phyloP scores from a whole-genome alignment of 2,888 invertebrate species.

The Empis stercorea region DNA sequence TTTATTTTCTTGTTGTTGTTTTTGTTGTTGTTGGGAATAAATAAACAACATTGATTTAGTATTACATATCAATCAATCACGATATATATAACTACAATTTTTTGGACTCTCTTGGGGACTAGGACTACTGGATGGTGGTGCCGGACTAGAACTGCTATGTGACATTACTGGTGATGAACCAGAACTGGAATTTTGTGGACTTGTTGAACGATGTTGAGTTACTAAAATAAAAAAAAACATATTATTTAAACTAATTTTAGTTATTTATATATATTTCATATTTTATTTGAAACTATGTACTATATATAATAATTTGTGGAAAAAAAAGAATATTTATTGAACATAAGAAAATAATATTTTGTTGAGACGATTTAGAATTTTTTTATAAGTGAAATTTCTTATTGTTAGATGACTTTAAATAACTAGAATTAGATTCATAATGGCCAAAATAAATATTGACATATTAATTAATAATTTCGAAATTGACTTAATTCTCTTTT shows the following conservation, averaged over 20 bases:
- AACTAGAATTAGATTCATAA: too few species aligned
- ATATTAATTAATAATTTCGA: too few species aligned
- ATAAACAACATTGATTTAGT: conserved; percentile 37
- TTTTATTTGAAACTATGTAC: too few species aligned
- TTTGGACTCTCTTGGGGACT: conserved; percentile 39
- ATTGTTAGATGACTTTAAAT: too few species aligned
- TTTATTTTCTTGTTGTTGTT: conserved; percentile 8
- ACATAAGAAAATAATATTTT: background rate
- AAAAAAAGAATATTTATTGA: background rate
- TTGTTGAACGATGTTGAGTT: conserved; percentile 39
- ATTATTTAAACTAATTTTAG: background rate
- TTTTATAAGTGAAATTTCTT: too few species aligned
- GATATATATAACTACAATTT: conserved; percentile 39
- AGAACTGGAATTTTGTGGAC: conserved; percentile 38
- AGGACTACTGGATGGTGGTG: conserved; percentile 38
- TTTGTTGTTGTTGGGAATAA: conserved; percentile 11
- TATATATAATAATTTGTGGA: too few species aligned
- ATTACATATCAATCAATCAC: conserved; percentile 39
- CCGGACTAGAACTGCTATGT: conserved; percentile 39
- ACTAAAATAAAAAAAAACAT: conserved; percentile 20
- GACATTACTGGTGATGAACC: conserved; percentile 38
- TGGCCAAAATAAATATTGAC: too few species aligned
- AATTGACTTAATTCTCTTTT: too few species aligned
- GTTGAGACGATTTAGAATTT: too few species aligned
- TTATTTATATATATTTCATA: too few species aligned